These are phyloP conservation scores for Platerodrilus igneus DNA, from an alignment of 2,888 invertebrate species.

Conservation along the genomic window DNA sequence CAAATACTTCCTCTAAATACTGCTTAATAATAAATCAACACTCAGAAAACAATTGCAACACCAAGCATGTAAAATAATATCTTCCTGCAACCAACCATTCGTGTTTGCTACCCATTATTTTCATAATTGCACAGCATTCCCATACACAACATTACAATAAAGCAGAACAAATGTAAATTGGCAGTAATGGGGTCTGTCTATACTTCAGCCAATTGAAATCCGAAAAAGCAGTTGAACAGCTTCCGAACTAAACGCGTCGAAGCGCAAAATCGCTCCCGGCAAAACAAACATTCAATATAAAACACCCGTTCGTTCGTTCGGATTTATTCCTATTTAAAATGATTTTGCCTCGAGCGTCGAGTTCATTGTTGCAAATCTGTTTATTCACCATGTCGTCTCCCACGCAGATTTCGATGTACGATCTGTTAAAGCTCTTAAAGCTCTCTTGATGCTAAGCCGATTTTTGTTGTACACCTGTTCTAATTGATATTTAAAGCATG, in stretches of 20 bases:
- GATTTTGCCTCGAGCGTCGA: slow-evolving; percentile 12
- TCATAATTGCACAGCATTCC: no score
- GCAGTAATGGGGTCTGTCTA: slow-evolving; percentile 12
- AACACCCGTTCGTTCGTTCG: no score
- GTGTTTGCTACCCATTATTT: no score
- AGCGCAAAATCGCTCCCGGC: slow-evolving; percentile 30
- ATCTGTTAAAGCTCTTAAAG: slow-evolving; percentile 22
- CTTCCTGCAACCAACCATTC: no score
- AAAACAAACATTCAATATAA: slow-evolving; percentile 26
- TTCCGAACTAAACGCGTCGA: slow-evolving; percentile 25
- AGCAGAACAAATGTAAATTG: slow-evolving; percentile 21
- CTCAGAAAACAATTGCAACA: no score
- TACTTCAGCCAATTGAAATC: no score
- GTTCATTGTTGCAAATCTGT: slow-evolving; percentile 38
- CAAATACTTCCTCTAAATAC: no score
- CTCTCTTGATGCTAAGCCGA: slow-evolving; percentile 25
- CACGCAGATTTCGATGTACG: slow-evolving; percentile 41
- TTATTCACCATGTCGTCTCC: slow-evolving; percentile 43
- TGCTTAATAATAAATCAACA: no score
- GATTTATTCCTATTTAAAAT: slow-evolving; percentile 22
- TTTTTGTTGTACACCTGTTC: slow-evolving; percentile 27
- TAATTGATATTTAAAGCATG: no score
- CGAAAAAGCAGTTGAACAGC: no score
- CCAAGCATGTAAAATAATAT: no score
- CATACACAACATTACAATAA: no score